A percentile compares a stretch with the other conserved stretches of the same genome.
These are phyloP conservation scores for Spheniscus humboldti DNA, from an alignment of 2,797 vertebrate genomes.

Conservation along the genomic window DNA sequence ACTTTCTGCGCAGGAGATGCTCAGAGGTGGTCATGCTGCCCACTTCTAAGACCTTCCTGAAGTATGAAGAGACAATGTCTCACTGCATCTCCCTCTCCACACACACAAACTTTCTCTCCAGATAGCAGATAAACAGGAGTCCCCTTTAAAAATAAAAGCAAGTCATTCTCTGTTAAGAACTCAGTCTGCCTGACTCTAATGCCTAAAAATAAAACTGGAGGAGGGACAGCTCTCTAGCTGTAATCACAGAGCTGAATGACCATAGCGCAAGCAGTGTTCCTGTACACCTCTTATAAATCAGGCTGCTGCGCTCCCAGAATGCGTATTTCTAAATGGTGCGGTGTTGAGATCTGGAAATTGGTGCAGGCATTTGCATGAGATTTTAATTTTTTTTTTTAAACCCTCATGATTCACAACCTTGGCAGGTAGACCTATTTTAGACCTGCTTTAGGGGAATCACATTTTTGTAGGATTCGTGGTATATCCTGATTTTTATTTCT, in stretches of 20 bases:
- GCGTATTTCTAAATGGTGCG: rapidly evolving
- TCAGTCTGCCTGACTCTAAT: background rate
- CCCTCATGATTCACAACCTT: background rate
- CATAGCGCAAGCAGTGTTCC: background rate
- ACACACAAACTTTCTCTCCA: background rate
- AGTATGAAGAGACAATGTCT: background rate
- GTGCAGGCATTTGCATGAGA: background rate
- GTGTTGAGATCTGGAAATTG: background rate
- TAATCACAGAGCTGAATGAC: background rate
- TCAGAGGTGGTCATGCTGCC: background rate
- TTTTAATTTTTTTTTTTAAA: background rate
- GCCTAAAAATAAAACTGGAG: background rate
- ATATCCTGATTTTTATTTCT: background rate
- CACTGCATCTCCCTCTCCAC: background rate
- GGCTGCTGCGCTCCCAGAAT: background rate
- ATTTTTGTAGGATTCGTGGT: background rate
- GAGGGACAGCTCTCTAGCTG: background rate
- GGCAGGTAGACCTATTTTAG: background rate
- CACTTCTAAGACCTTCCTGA: background rate
- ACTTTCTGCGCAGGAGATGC: background rate
- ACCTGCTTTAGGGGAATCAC: background rate
- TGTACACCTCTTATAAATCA: background rate
- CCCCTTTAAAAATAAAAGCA: background rate
- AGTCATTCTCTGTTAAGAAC: background rate
- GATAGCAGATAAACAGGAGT: background rate